Percentiles rank a stretch among this genome's conserved stretches.
Evolutionary conservation across 2,888 invertebrate genomes (phyloP).

Genomic region (Alentia gelatinosa): DNA sequence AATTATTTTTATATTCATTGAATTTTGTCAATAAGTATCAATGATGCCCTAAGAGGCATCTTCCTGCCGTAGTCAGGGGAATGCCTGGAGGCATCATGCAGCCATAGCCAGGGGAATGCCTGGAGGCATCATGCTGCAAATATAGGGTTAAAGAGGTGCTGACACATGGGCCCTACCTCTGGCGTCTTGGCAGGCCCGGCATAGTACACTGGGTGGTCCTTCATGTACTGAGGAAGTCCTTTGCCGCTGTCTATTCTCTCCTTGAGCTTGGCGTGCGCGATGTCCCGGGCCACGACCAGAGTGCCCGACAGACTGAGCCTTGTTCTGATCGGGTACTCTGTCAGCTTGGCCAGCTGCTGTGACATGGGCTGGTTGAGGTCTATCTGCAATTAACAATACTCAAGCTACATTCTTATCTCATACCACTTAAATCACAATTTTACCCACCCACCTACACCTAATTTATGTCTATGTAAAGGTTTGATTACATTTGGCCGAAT

Average conservation of each 20-base stretch:
- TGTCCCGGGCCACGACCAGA: conserved; percentile 80
- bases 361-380: conserved; percentile 78
- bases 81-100: too few species aligned
- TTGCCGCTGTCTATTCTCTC: conserved; percentile 78
- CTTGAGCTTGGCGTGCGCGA: conserved; percentile 80
- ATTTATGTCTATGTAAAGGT: not conserved
- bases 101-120: too few species aligned
- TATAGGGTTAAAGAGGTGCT: too few species aligned
- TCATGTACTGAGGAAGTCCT: conserved; percentile 79
- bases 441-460: too few species aligned
- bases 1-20: too few species aligned
- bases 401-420: too few species aligned
- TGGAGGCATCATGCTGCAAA: too few species aligned
- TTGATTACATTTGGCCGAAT: too few species aligned
- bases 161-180: conserved; percentile 71
- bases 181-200: conserved; percentile 81
- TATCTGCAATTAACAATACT: conserved; percentile 68
- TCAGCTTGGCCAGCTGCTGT: conserved; percentile 72
- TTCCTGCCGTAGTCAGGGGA: too few species aligned
- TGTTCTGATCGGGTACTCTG: conserved; percentile 77
- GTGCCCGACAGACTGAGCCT: conserved; percentile 79
- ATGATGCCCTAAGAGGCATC: too few species aligned
- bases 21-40: too few species aligned
- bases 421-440: too few species aligned
- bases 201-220: conserved; percentile 80